Percentiles rank a stretch among this genome's conserved stretches.
phyloP scores from a whole-genome alignment of 2,797 vertebrate species.

The Melanotaenia boesemani region DNA sequence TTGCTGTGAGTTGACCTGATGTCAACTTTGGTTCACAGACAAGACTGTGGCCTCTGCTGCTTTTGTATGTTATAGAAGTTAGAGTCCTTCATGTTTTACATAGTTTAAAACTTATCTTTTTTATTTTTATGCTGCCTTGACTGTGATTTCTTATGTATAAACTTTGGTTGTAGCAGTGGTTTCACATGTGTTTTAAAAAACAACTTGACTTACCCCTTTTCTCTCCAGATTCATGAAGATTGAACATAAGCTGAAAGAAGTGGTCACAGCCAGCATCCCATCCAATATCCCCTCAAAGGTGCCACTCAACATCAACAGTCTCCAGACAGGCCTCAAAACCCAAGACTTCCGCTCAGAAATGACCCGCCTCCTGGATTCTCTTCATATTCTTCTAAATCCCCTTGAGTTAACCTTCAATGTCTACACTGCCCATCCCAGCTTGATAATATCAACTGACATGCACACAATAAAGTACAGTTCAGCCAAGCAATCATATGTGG shows the following conservation, averaged over 20 bases:
- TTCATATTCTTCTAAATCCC: conserved; percentile 76
- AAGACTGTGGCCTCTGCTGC: too few relatives aligned
- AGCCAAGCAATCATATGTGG: conserved; percentile 56
- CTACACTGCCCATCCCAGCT: conserved; percentile 65
- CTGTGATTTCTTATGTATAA: too few relatives aligned
- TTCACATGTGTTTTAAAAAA: too few relatives aligned
- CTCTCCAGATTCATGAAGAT: conserved; percentile 66
- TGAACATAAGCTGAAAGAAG: conserved; percentile 67
- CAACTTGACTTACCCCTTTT: conserved; percentile 26
- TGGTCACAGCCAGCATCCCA: conserved; percentile 28
- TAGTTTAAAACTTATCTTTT: too few relatives aligned
- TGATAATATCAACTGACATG: conserved; percentile 76
- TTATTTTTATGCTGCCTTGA: too few relatives aligned
- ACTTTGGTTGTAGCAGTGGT: too few relatives aligned
- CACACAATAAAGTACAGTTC: conserved; percentile 72
- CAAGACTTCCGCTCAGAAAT: conserved; percentile 76
- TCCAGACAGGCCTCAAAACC: conserved; percentile 69
- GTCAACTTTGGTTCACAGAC: too few relatives aligned
- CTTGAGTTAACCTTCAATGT: conserved; percentile 78
- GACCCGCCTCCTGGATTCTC: conserved; percentile 64
- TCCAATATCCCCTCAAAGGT: conserved; percentile 42
- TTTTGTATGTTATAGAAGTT: too few relatives aligned
- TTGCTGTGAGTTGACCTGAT: too few relatives aligned
- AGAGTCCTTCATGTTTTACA: too few relatives aligned
- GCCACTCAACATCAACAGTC: conserved; percentile 59